Evolutionary conservation across 2,113 vertebrate species (phyloP).

Genomic region (Corynorhinus townsendii): DNA sequence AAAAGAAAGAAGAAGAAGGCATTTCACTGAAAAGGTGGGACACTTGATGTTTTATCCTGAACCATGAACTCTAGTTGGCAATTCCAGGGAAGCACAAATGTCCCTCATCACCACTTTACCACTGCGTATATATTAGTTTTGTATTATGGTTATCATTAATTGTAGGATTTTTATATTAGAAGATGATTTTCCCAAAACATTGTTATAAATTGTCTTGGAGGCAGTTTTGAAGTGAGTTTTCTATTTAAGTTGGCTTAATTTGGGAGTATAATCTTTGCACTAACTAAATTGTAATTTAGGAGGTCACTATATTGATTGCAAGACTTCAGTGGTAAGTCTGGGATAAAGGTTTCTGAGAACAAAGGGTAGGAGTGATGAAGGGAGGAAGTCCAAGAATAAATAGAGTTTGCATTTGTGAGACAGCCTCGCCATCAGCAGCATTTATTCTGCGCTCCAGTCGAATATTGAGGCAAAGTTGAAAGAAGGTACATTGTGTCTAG

Average conservation of each 20-base stretch:
- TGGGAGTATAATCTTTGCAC: neutral
- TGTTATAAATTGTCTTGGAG: neutral
- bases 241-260: neutral
- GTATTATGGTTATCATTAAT: neutral
- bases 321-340: neutral
- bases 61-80: neutral
- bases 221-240: neutral
- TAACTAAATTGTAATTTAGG: neutral
- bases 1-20: too few relatives aligned
- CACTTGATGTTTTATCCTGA: neutral
- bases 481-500: constrained; percentile 1
- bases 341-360: constrained; percentile 12
- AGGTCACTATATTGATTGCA: neutral
- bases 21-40: neutral
- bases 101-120: neutral
- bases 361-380: neutral
- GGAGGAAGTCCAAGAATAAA: neutral
- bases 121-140: neutral
- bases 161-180: constrained; percentile 12
- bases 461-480: constrained; percentile 15
- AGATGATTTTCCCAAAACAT: constrained; percentile 26
- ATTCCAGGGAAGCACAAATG: neutral
- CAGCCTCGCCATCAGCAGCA: neutral
- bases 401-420: neutral
- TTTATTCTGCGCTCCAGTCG: neutral